Percentiles rank a stretch among this genome's conserved stretches.
Evolutionary conservation across 1,140 invertebrate genomes (phyloP).

Genomic region (Nebria ingens): DNA sequence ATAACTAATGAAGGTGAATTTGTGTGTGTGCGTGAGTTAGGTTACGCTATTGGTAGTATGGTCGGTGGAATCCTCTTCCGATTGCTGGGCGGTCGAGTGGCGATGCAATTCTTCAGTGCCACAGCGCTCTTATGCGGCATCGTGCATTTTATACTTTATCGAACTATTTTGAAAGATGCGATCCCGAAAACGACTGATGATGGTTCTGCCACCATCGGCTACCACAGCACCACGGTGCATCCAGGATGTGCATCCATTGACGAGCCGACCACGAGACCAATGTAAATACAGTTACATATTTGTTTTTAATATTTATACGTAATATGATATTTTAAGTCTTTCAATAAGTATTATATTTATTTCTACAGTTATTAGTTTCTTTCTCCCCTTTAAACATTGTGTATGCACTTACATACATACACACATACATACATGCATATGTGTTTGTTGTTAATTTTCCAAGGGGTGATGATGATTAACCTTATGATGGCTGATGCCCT

Average conservation of each 20-base stretch:
- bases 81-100: slow-evolving; percentile 40
- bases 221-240: background rate
- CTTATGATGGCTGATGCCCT: no score
- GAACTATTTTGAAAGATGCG: slow-evolving; percentile 31
- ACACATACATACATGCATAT: no score
- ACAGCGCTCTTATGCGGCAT: slow-evolving; percentile 41
- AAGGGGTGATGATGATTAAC: background rate
- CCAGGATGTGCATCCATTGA: background rate
- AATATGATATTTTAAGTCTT: background rate
- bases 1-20: slow-evolving; percentile 12
- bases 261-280: slow-evolving; percentile 9
- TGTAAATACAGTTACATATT: slow-evolving; percentile 19
- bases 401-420: no score
- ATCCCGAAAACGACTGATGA: slow-evolving; percentile 30
- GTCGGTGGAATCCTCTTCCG: slow-evolving; percentile 49
- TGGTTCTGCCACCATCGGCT: slow-evolving; percentile 1
- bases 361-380: no score
- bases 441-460: no score
- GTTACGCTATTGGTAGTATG: slow-evolving; percentile 50
- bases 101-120: slow-evolving; percentile 43
- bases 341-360: background rate
- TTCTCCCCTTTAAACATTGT: no score
- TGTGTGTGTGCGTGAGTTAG: no score
- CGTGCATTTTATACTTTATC: slow-evolving; percentile 39
- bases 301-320: background rate